Evolutionary conservation across 2,113 vertebrate genomes (phyloP).

Genomic region (Gymnorhina tibicen): DNA sequence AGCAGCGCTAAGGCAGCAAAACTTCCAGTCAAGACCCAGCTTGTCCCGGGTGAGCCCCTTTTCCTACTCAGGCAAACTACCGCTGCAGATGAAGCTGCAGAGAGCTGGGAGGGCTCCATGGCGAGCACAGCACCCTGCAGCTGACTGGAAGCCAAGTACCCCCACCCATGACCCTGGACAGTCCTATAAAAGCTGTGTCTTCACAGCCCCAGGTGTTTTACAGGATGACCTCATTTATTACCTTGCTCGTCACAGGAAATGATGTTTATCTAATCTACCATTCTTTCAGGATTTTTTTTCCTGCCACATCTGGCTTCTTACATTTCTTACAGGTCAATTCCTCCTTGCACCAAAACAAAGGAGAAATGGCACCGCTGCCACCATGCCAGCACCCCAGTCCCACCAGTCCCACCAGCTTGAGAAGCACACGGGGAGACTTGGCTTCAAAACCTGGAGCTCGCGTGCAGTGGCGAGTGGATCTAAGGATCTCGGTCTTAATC

Average conservation of each 20-base stretch:
- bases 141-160: neutral
- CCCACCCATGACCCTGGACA: neutral
- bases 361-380: neutral
- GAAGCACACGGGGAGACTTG: neutral
- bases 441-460: neutral
- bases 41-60: slow-evolving; percentile 16
- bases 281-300: neutral
- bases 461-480: neutral
- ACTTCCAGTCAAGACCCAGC: neutral
- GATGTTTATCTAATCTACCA: slow-evolving; percentile 48
- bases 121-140: neutral
- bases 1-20: neutral
- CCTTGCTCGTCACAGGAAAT: slow-evolving; percentile 54
- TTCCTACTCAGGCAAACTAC: neutral
- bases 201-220: slow-evolving; percentile 24
- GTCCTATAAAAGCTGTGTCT: neutral
- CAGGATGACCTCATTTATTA: slow-evolving; percentile 38
- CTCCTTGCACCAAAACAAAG: neutral
- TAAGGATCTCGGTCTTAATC: neutral
- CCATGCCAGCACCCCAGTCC: neutral
- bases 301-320: neutral
- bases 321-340: neutral
- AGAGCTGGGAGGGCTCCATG: neutral
- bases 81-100: neutral
- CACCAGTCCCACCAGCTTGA: neutral